These are phyloP conservation scores for Papilio demoleus DNA, from an alignment of 2,888 invertebrate genomes.

Conservation along the genomic window DNA sequence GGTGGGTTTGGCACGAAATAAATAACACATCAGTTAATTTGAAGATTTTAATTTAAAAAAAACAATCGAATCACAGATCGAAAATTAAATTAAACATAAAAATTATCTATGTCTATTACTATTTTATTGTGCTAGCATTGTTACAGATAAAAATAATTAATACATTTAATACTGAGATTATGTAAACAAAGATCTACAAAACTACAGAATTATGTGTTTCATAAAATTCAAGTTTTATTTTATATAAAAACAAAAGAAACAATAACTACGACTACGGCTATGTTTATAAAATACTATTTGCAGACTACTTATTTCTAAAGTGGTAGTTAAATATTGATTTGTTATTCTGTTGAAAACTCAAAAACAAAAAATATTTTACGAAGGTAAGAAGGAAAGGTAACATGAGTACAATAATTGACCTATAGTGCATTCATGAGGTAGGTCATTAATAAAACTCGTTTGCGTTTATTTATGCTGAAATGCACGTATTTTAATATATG, in stretches of 20 bases:
- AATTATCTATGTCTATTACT: constrained; percentile 28
- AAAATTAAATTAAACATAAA: constrained; percentile 38
- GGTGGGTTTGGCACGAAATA: not conserved
- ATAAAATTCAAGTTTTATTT: not conserved
- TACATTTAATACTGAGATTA: constrained; percentile 32
- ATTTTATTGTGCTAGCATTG: constrained; percentile 1
- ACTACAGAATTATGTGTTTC: constrained; percentile 30
- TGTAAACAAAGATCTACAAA: constrained; percentile 15
- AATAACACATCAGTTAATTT: constrained; percentile 25
- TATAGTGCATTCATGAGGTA: not conserved
- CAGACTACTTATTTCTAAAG: constrained; percentile 13
- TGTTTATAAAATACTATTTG: constrained; percentile 14
- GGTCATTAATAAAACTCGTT: not conserved
- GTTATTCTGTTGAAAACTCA: not conserved
- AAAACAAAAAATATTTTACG: not conserved
- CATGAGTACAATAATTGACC: not conserved
- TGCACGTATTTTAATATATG: not conserved
- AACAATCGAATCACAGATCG: constrained; percentile 41
- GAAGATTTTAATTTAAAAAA: constrained; percentile 34
- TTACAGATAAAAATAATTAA: constrained; percentile 25
- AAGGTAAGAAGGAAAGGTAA: not conserved
- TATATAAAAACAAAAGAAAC: constrained; percentile 18
- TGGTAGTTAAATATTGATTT: constrained; percentile 11
- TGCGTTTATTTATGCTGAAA: not conserved
- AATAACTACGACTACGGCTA: constrained; percentile 14